A percentile compares a stretch with the other conserved stretches of the same genome.
Evolutionary conservation across 2,113 vertebrate species (phyloP).

Genomic region (Cynoglossus semilaevis): DNA sequence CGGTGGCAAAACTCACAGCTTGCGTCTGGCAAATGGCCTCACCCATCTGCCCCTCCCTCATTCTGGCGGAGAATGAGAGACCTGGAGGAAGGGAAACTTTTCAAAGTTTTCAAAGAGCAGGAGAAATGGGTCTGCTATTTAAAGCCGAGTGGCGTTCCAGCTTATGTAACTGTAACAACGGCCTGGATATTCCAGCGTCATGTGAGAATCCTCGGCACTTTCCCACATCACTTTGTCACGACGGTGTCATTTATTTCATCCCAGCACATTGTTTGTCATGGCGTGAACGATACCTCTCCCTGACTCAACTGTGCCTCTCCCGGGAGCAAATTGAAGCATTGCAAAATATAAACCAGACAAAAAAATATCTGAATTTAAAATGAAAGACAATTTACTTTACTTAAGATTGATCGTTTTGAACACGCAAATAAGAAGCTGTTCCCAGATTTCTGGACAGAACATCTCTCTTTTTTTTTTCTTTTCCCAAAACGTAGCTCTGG

Average conservation of each 20-base stretch:
- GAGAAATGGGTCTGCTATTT: slow-evolving; percentile 12
- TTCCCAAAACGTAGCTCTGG: slow-evolving; percentile 20
- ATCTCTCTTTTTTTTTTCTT: slow-evolving; percentile 30
- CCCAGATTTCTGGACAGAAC: slow-evolving; percentile 16
- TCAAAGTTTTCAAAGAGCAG: background rate
- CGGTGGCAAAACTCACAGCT: slow-evolving; percentile 53
- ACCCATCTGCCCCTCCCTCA: slow-evolving; percentile 2
- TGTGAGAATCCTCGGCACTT: slow-evolving; percentile 13
- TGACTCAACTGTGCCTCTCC: slow-evolving; percentile 3
- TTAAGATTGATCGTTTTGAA: background rate
- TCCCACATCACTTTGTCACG: slow-evolving; percentile 27
- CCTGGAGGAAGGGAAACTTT: slow-evolving; percentile 1
- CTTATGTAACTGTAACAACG: slow-evolving; percentile 23
- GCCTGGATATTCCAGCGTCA: slow-evolving; percentile 19
- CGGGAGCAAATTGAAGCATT: background rate
- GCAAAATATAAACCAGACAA: too few species aligned
- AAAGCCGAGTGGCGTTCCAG: slow-evolving; percentile 3
- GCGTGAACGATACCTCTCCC: background rate
- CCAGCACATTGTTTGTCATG: background rate
- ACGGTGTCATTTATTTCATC: background rate
- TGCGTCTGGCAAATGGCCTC: slow-evolving; percentile 32
- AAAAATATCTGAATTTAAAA: too few species aligned
- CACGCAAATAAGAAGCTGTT: background rate
- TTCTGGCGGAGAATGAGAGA: slow-evolving; percentile 13
- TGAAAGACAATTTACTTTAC: background rate